These are phyloP conservation scores for Plebejus anna DNA, from an alignment of 2,888 invertebrate species.

Conservation along the genomic window DNA sequence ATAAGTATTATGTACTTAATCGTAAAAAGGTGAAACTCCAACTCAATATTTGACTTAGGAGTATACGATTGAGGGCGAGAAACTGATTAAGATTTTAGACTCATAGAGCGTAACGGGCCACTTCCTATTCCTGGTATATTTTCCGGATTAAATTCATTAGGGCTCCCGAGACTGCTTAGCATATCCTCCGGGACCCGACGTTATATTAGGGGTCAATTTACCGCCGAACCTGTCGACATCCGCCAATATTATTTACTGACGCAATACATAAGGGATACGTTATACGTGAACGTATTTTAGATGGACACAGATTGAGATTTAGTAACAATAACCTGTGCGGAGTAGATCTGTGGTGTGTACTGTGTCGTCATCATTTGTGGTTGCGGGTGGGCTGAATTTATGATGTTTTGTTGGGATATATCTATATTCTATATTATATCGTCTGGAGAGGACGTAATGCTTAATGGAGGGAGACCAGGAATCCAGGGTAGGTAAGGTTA, in stretches of 20 bases:
- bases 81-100: slow-evolving; percentile 4
- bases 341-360: background rate
- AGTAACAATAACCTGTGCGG: background rate
- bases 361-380: background rate
- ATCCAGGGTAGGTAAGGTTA: no score
- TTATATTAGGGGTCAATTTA: slow-evolving; percentile 20
- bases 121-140: slow-evolving; percentile 15
- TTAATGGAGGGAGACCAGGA: no score
- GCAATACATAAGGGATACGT: slow-evolving; percentile 1
- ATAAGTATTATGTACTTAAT: no score
- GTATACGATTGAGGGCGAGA: background rate
- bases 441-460: no score
- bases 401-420: background rate
- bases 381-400: slow-evolving; percentile 8
- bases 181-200: slow-evolving; percentile 4
- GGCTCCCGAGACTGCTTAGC: slow-evolving; percentile 20
- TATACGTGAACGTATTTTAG: slow-evolving; percentile 5
- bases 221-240: slow-evolving; percentile 15
- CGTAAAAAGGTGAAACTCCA: no score
- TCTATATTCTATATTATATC: background rate
- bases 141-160: slow-evolving; percentile 17
- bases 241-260: slow-evolving; percentile 15
- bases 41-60: background rate
- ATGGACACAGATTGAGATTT: background rate
- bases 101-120: background rate